A percentile compares a stretch with the other conserved stretches of the same genome.
phyloP scores from a whole-genome alignment of 1,140 invertebrate genomes.

The Neocloeon triangulifer region DNA sequence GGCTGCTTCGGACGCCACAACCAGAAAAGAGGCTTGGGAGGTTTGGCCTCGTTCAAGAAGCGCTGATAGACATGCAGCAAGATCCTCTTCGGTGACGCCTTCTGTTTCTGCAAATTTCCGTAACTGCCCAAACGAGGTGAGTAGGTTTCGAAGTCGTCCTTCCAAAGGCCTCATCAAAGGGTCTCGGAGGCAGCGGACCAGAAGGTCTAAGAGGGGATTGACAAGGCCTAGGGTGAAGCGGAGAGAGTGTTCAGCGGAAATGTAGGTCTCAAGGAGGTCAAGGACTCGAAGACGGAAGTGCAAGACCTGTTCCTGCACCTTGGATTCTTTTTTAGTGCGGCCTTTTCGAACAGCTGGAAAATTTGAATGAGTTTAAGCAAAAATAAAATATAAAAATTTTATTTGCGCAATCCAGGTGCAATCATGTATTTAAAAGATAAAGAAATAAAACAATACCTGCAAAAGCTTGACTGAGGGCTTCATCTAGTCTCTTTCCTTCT shows the following conservation, averaged over 20 bases:
- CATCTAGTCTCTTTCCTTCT: slow-evolving; percentile 44
- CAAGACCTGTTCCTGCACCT: slow-evolving; percentile 34
- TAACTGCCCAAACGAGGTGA: neutral
- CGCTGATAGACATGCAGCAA: too few relatives aligned
- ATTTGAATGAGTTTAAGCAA: too few relatives aligned
- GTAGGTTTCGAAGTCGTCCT: slow-evolving; percentile 22
- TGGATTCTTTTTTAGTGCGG: slow-evolving; percentile 41
- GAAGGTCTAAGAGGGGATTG: slow-evolving; percentile 30
- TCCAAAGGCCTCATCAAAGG: slow-evolving; percentile 37
- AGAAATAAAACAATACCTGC: too few relatives aligned
- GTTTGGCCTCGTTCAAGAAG: too few relatives aligned
- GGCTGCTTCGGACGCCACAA: too few relatives aligned
- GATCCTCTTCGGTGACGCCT: too few relatives aligned
- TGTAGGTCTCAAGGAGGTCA: slow-evolving; percentile 43
- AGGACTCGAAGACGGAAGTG: slow-evolving; percentile 44
- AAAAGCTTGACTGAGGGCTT: slow-evolving; percentile 43
- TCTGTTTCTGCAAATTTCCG: too few relatives aligned
- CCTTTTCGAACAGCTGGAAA: too few relatives aligned
- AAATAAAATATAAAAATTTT: too few relatives aligned
- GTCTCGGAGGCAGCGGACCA: slow-evolving; percentile 42
- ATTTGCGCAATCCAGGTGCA: too few relatives aligned
- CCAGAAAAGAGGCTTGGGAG: too few relatives aligned
- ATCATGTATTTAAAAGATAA: too few relatives aligned
- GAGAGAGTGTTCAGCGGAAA: slow-evolving; percentile 39
- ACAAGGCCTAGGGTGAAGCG: slow-evolving; percentile 38